Evolutionary conservation across 2,113 vertebrate species (phyloP).

Genomic region (Melanotaenia duboulayi): DNA sequence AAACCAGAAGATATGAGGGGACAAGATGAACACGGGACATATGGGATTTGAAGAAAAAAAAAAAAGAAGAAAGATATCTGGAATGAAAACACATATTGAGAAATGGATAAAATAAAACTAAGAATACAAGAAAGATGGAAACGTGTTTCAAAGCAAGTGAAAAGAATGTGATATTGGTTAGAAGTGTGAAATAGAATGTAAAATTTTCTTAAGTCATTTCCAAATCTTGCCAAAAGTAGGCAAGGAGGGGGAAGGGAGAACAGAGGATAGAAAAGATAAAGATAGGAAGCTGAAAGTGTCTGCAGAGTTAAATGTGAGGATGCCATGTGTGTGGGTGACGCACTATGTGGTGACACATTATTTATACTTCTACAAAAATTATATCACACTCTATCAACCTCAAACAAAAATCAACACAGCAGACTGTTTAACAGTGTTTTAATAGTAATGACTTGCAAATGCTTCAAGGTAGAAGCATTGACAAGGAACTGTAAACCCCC

Average conservation of each 20-base stretch:
- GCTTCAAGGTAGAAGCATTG: no score
- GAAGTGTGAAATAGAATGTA: slow-evolving; percentile 35
- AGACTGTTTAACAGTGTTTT: slow-evolving; percentile 1
- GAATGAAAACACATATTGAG: slow-evolving; percentile 35
- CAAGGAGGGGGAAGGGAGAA: neutral
- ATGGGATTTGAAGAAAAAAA: slow-evolving; percentile 46
- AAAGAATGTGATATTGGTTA: slow-evolving; percentile 47
- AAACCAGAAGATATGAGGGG: slow-evolving; percentile 47
- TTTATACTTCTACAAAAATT: neutral
- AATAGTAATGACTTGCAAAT: neutral
- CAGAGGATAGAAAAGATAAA: neutral
- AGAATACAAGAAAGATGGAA: slow-evolving; percentile 45
- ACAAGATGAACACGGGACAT: slow-evolving; percentile 56
- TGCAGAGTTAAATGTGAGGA: slow-evolving; percentile 14
- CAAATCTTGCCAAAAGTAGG: slow-evolving; percentile 50
- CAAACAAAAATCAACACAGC: neutral
- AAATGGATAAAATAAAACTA: slow-evolving; percentile 24
- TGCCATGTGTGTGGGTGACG: neutral
- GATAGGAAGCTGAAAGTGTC: slow-evolving; percentile 18
- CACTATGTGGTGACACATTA: neutral
- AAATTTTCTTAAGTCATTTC: slow-evolving; percentile 46
- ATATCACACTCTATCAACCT: slow-evolving; percentile 10
- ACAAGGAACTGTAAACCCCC: no score
- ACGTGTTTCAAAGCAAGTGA: slow-evolving; percentile 47
- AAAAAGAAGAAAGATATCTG: slow-evolving; percentile 40